Base-by-base conservation (phyloP, 2,888 invertebrate genomes). In the Agriopis marginaria region DNA sequence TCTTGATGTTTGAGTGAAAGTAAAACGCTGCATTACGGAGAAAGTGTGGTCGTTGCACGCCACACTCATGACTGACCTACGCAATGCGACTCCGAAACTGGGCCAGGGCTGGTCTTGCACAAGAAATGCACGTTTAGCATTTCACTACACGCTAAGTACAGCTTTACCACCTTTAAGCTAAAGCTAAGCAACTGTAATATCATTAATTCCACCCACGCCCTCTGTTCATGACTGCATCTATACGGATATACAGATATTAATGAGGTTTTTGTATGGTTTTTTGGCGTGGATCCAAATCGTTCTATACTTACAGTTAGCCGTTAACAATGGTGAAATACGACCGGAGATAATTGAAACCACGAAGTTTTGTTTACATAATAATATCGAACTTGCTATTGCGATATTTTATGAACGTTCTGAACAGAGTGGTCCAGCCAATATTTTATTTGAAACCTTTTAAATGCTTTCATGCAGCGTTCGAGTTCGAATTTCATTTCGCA, bases 1-100 rank as follows among this genome's bases (percentile, higher is more conserved):
- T 81, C 68, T 73, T 73, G 75, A 81, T 83, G 76, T 78, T 70
- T 59, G 51, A 86, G 88, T 85, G 88, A 90, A 91, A 91, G 91
- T 88, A 84, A 89, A 90, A 84, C 85, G 84, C 79, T 76, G 78
- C 78, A 80, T 74, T 82, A 81, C 77, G 78, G 89, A 86, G 92
- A 92, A 92, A 92, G 92, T 89, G 78, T 82, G 81, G 82, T 79
- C 79, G 77, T 71, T 73, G 78, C 80, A 79, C 80, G 84, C 77
- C 71, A 79, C 71, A 79, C 80, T 77, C 74, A 75, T 75, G 88
- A 86, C 88, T 91, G 91, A 91, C 92, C 91, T 90, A 91, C 92
- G 90, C 90, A 91, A 89, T 87, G 87, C 86, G 86, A 81, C 82
- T 81, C 65, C 75, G 75, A 77, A 91, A 87, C 87, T 89, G 77